Evolutionary conservation across 2,888 invertebrate species (phyloP).

Genomic region (Thysanoteuthis rhombus): DNA sequence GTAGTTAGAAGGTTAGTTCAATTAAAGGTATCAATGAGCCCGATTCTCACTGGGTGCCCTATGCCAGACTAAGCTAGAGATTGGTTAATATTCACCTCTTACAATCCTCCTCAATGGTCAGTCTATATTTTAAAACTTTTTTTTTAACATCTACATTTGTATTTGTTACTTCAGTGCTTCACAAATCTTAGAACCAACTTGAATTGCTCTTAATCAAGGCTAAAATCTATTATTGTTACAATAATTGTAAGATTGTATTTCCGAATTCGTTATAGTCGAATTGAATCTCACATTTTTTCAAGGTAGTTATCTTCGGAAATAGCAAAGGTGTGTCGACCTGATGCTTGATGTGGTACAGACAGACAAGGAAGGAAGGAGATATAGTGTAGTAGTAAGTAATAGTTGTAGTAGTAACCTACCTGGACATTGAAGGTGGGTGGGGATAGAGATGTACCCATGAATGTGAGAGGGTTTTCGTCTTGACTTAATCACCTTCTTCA

Average conservation of each 20-base stretch:
- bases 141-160: no score
- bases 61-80: no score
- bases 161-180: no score
- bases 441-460: neutral
- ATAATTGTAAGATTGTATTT: neutral
- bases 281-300: neutral
- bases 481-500: neutral
- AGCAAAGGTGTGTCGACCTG: neutral
- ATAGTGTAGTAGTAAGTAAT: neutral
- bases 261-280: neutral
- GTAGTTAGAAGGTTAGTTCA: no score
- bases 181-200: no score
- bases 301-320: neutral
- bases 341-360: neutral
- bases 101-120: no score
- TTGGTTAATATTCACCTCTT: no score
- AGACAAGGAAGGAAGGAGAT: neutral
- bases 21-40: no score
- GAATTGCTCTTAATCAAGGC: no score
- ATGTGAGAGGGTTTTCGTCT: neutral
- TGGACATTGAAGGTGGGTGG: neutral
- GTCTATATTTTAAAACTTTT: no score
- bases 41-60: no score
- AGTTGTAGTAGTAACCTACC: neutral
- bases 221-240: no score